Base-by-base conservation (phyloP, 2,888 invertebrate species). In the Pyrrhia umbra region DNA sequence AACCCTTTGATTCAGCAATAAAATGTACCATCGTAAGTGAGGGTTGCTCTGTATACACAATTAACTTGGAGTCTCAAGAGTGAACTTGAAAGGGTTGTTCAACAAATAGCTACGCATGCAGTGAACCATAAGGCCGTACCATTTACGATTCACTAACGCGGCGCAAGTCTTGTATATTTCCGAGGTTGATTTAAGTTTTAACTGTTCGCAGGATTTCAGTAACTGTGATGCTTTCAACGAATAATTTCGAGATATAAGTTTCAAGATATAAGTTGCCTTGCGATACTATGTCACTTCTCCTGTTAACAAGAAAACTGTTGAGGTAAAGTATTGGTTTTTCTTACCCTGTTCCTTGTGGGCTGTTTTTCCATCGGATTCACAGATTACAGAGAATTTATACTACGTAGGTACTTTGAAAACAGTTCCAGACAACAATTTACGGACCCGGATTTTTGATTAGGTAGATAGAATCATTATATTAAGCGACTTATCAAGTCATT, bases 1-100 rank as follows among this genome's bases (percentile, higher is more conserved):
- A 59, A 61, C 25, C 59, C 34, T 25, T 71, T 52, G 61, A 59
- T 39, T 58, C 42, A 27, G 46, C 42, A 60, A 59, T 77, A 64
- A 64, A 68, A 58, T 59, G 64, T 25, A n/a, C 52, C 61, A 55
- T 56, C 64, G 59, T 42, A 68, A 61, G 47, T 55, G 65, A 46
- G 45, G 51, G 54, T 75, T 62, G 60, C 27, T 55, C 57, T 58
- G 69, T 57, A 54, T 70, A 79, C 63, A 64, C 76, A 77, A 81
- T 81, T 77, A 82, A 77, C 49, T 73, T 65, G 62, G 60, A 68
- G 64, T 65, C 45, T 59, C 42, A 25, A 64, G 43, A 37, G 34
- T 72, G 23, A 30, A 37, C 64, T 20, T 52, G 72, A 37, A 15
- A 1, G n/a, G 37, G 15, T 37, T 27, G n/a, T 37, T 27, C 37